A percentile compares a stretch with the other conserved stretches of the same genome.
Conservation (phyloP, 2,797 vertebrate genomes). For the Ctenosaura bakeri region DNA sequence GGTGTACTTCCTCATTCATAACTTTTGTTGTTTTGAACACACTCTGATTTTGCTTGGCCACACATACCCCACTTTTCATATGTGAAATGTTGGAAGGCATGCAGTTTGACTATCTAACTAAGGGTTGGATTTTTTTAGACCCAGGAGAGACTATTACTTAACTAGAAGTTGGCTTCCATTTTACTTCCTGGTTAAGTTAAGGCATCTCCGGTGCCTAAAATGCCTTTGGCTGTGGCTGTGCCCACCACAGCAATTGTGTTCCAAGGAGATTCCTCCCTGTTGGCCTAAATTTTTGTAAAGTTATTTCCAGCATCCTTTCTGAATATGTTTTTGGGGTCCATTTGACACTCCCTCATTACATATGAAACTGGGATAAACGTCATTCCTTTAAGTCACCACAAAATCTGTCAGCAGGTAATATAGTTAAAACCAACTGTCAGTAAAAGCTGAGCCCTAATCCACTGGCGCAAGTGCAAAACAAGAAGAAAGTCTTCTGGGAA, state of each 20-base stretch:
- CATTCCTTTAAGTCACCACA: conserved; percentile 10
- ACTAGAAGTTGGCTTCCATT: too few species aligned
- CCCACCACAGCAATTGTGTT: not conserved
- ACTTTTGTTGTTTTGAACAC: too few species aligned
- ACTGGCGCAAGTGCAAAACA: conserved; percentile 43
- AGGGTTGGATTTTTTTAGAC: too few species aligned
- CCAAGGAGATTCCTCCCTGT: not conserved
- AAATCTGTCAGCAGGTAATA: conserved; percentile 30
- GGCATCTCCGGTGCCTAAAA: too few species aligned
- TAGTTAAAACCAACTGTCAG: conserved; percentile 44
- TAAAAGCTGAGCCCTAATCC: conserved; percentile 12
- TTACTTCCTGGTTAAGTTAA: too few species aligned
- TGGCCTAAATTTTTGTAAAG: not conserved
- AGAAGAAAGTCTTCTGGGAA: conserved; percentile 24
- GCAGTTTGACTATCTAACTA: too few species aligned
- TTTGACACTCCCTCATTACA: not conserved
- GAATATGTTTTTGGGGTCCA: not conserved
- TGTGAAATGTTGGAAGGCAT: too few species aligned
- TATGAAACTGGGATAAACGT: conserved; percentile 33
- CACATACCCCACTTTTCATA: too few species aligned
- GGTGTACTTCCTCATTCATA: too few species aligned
- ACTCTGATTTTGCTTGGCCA: too few species aligned
- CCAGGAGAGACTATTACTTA: too few species aligned
- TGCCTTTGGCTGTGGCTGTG: not conserved
- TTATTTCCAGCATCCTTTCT: not conserved